These are phyloP conservation scores for Syrista parreyssii DNA, from an alignment of 2,888 invertebrate genomes.

Conservation along the genomic window DNA sequence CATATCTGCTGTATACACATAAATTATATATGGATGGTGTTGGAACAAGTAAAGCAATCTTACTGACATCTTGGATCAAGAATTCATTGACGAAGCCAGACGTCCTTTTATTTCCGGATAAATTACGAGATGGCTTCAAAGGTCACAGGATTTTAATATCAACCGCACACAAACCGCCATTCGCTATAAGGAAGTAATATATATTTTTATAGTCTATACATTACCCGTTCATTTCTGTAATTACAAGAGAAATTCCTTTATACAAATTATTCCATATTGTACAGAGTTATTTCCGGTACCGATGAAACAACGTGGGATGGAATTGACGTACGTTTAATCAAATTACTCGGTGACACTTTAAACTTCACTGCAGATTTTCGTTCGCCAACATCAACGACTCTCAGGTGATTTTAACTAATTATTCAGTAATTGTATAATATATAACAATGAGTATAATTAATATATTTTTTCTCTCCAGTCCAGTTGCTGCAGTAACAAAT, in stretches of 20 bases:
- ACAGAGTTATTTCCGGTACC: conserved; percentile 61
- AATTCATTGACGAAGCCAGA: conserved; percentile 73
- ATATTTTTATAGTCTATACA: conserved; percentile 6
- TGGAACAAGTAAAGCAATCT: conserved; percentile 75
- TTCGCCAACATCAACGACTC: conserved; percentile 68
- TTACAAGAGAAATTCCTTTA: background rate
- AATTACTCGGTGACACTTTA: conserved; percentile 72
- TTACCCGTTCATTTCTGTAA: background rate
- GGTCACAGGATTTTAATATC: conserved; percentile 80
- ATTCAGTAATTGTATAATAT: conserved; percentile 1
- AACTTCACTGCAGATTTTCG: conserved; percentile 80
- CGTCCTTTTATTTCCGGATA: conserved; percentile 76
- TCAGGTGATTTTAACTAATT: conserved; percentile 65
- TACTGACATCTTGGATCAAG: conserved; percentile 79
- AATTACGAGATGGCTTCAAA: conserved; percentile 76
- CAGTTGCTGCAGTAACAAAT: conserved; percentile 72
- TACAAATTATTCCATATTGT: conserved; percentile 25
- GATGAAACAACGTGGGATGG: conserved; percentile 76
- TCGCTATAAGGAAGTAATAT: conserved; percentile 73
- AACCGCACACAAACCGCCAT: conserved; percentile 80
- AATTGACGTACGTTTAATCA: conserved; percentile 76
- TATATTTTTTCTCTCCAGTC: conserved; percentile 60
- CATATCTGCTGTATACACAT: conserved; percentile 81
- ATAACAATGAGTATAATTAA: conserved; percentile 8
- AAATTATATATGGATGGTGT: conserved; percentile 79